A percentile compares a stretch with the other conserved stretches of the same genome.
These are phyloP conservation scores for Coluber constrictor DNA, from an alignment of 2,797 vertebrate genomes.

Conservation along the genomic window DNA sequence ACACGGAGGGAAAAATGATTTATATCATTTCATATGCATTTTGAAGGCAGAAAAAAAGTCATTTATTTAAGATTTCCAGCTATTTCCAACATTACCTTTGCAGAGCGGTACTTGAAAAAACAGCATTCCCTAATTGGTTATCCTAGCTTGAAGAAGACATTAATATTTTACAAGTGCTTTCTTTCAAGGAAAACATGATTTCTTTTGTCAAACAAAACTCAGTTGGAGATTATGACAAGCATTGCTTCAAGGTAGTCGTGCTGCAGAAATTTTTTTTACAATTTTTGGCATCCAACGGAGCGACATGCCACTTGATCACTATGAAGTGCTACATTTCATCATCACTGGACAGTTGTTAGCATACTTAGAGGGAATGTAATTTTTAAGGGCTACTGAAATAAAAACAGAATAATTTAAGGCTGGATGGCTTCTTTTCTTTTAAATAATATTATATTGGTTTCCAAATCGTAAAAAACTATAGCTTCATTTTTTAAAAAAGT, in stretches of 20 bases:
- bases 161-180: constrained; percentile 11
- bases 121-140: not conserved
- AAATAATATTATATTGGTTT: not conserved
- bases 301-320: constrained; percentile 1
- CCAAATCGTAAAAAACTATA: not conserved
- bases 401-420: not conserved
- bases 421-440: not conserved
- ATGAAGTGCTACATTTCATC: constrained; percentile 45
- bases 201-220: constrained; percentile 35
- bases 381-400: rapidly evolving
- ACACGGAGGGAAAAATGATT: constrained; percentile 6
- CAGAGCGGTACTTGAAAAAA: not conserved
- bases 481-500: not conserved
- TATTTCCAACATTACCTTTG: constrained; percentile 29
- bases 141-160: not conserved
- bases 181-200: constrained; percentile 17
- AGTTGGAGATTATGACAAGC: constrained; percentile 43
- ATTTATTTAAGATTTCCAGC: constrained; percentile 24
- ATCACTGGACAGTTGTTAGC: constrained; percentile 13
- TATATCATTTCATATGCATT: constrained; percentile 37
- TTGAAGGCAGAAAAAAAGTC: not conserved
- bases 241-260: constrained; percentile 34
- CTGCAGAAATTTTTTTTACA: constrained; percentile 25
- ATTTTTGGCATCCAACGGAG: constrained; percentile 41
- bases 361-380: not conserved